A percentile compares a stretch with the other conserved stretches of the same genome.
phyloP scores from a whole-genome alignment of 2,888 invertebrate genomes.

The Metopia argyrocephala region DNA sequence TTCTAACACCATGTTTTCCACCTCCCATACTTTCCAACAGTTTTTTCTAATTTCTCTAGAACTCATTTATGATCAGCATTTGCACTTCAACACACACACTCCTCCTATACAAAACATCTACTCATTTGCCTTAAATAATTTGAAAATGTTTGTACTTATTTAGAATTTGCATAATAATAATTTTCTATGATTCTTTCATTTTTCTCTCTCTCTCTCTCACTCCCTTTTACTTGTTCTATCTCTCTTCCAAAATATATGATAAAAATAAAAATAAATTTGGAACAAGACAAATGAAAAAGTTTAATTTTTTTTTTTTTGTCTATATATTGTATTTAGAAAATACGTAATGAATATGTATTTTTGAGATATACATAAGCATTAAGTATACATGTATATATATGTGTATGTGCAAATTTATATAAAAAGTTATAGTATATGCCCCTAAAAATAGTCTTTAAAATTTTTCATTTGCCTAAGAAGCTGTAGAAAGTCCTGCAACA shows the following conservation, averaged over 20 bases:
- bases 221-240: neutral
- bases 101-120: too few relatives aligned
- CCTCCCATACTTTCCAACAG: neutral
- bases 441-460: slow-evolving; percentile 25
- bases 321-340: too few relatives aligned
- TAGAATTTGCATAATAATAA: slow-evolving; percentile 62
- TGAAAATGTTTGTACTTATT: slow-evolving; percentile 60
- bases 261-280: neutral
- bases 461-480: slow-evolving; percentile 28
- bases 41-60: neutral
- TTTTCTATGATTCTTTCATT: neutral
- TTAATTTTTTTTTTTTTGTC: neutral
- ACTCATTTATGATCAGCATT: neutral
- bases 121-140: slow-evolving; percentile 45
- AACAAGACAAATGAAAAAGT: neutral
- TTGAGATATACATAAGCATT: neutral
- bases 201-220: neutral
- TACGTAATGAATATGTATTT: neutral
- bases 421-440: neutral
- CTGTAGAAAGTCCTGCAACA: slow-evolving; percentile 8
- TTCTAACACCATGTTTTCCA: slow-evolving; percentile 33
- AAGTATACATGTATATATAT: neutral
- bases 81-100: neutral
- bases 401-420: neutral
- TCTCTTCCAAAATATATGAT: neutral